Evolutionary conservation across 2,797 vertebrate genomes (phyloP).

Genomic region (Fundulus diaphanus): DNA sequence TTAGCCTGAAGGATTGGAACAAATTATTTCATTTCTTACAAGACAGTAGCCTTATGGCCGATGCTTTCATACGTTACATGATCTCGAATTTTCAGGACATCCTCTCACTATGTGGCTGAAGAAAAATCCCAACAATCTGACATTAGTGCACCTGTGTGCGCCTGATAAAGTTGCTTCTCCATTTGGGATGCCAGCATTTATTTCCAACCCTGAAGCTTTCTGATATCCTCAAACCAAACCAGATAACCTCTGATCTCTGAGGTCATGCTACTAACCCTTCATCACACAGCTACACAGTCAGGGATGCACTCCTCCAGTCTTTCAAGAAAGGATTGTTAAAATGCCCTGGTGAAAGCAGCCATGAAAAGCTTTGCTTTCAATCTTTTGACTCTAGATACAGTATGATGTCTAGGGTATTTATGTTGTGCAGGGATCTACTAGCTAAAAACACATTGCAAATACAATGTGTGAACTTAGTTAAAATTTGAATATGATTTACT

Average conservation of each 20-base stretch:
- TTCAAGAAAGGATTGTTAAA: constrained; percentile 41
- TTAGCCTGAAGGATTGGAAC: no score
- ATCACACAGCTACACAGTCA: constrained; percentile 42
- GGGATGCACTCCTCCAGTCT: constrained; percentile 17
- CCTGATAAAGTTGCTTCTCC: constrained; percentile 26
- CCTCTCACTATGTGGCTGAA: background rate
- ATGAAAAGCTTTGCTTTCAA: constrained; percentile 15
- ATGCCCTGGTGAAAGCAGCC: constrained; percentile 7
- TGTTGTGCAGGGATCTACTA: background rate
- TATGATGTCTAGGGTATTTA: constrained; percentile 10
- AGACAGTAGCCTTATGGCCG: background rate
- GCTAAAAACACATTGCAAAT: background rate
- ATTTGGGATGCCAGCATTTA: constrained; percentile 28
- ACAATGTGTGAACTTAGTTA: background rate
- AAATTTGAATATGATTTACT: constrained; percentile 1
- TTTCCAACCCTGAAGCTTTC: constrained; percentile 31
- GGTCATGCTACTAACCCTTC: constrained; percentile 51
- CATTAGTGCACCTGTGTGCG: background rate
- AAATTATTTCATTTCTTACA: background rate
- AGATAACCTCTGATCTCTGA: constrained; percentile 66
- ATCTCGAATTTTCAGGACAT: background rate
- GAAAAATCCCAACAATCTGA: background rate
- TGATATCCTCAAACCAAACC: constrained; percentile 27
- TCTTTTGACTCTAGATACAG: constrained; percentile 10
- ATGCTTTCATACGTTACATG: background rate